Conservation (phyloP, 2,888 invertebrate species). For the Spatulosminthurus flaviceps region DNA sequence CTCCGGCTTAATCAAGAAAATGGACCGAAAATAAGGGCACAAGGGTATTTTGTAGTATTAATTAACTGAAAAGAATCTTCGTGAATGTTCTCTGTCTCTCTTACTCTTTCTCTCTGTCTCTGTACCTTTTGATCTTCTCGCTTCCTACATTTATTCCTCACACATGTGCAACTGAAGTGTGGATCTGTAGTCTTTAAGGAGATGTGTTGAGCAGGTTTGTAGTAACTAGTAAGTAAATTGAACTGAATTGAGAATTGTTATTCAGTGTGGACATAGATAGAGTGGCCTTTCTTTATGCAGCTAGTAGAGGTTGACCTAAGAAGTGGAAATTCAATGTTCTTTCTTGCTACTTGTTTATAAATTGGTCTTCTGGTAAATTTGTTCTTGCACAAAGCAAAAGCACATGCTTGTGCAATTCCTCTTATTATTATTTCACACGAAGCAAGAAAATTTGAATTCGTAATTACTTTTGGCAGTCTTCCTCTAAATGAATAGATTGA, state of each 20-base stretch:
- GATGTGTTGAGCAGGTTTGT: not conserved
- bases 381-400: too few species aligned
- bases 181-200: not conserved
- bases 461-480: not conserved
- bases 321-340: too few species aligned
- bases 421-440: too few species aligned
- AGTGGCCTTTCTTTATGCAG: too few species aligned
- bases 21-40: conserved; percentile 47
- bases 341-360: too few species aligned
- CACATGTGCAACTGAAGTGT: not conserved
- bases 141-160: too few species aligned
- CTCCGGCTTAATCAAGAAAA: conserved; percentile 47
- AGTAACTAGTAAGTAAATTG: conserved; percentile 13
- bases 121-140: not conserved
- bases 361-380: too few species aligned
- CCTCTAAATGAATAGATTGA: not conserved
- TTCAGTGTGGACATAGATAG: not conserved
- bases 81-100: not conserved
- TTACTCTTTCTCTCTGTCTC: not conserved
- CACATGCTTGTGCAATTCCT: not conserved
- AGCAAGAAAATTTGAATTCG: not conserved
- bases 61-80: conserved; percentile 22
- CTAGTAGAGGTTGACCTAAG: too few species aligned
- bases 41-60: conserved; percentile 38
- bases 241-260: not conserved